A percentile compares a stretch with the other conserved stretches of the same genome.
These are phyloP conservation scores for Oncorhynchus clarkii DNA, from an alignment of 2,113 vertebrate species.

Conservation along the genomic window DNA sequence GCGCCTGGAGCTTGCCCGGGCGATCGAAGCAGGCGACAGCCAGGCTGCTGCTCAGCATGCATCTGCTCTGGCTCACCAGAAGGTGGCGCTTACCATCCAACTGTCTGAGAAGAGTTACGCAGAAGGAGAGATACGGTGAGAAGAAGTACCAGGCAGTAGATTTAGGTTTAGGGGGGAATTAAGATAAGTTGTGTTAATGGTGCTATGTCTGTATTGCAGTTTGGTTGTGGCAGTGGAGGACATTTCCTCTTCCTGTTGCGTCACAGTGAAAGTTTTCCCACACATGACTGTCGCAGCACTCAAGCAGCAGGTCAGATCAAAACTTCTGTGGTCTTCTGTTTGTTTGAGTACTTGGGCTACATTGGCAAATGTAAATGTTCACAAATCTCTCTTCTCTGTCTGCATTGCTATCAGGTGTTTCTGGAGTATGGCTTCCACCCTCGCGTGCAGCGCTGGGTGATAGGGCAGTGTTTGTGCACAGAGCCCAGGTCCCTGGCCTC, in stretches of 20 bases:
- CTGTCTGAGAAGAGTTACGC: conserved; percentile 76
- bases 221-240: conserved; percentile 89
- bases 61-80: conserved; percentile 73
- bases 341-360: neutral
- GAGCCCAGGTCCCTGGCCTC: conserved; percentile 83
- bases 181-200: neutral
- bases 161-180: too few species aligned
- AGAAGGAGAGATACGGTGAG: conserved; percentile 78
- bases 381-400: neutral
- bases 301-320: conserved; percentile 81
- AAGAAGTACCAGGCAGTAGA: neutral
- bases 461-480: conserved; percentile 83
- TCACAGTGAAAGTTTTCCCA: conserved; percentile 78
- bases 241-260: conserved; percentile 79
- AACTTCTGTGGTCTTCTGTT: neutral
- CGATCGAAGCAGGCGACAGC: conserved; percentile 79
- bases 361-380: neutral
- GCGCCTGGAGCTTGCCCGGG: conserved; percentile 70
- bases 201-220: conserved; percentile 61
- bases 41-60: conserved; percentile 74
- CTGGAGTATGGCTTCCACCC: conserved; percentile 88
- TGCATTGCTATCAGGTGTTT: conserved; percentile 76
- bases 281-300: conserved; percentile 80
- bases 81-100: conserved; percentile 71
- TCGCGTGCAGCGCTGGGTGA: conserved; percentile 89